Percentiles rank a stretch among this genome's conserved stretches.
Conservation (phyloP, 2,888 invertebrate species). For the Sphinx pinastri region DNA sequence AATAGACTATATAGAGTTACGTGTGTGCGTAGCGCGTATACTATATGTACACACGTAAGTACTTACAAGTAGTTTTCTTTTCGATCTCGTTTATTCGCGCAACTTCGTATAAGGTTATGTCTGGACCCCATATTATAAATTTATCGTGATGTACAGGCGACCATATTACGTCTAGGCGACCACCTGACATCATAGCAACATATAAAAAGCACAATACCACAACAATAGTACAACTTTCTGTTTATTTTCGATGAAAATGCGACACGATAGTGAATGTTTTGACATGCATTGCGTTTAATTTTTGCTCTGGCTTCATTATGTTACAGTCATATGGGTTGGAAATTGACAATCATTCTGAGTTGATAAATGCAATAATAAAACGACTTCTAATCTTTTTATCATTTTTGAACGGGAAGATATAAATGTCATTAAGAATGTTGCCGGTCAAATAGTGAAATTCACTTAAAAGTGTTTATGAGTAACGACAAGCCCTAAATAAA, state of each 20-base stretch:
- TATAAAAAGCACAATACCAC: background rate
- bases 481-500: too few species aligned
- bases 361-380: conserved; percentile 4
- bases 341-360: background rate
- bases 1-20: background rate
- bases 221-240: conserved; percentile 30
- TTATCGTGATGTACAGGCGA: conserved; percentile 90
- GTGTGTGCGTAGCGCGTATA: background rate
- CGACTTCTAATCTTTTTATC: background rate
- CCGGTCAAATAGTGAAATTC: background rate
- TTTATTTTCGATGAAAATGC: conserved; percentile 42
- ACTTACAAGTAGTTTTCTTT: conserved; percentile 75
- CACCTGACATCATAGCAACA: conserved; percentile 31
- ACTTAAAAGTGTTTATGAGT: background rate
- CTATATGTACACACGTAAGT: conserved; percentile 17
- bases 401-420: conserved; percentile 8
- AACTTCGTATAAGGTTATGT: conserved; percentile 94
- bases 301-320: background rate
- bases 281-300: conserved; percentile 38
- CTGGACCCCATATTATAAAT: conserved; percentile 95
- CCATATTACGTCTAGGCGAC: conserved; percentile 93
- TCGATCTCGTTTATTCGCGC: conserved; percentile 84
- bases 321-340: background rate
- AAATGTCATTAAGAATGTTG: conserved; percentile 1
- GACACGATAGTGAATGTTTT: conserved; percentile 32